A percentile compares a stretch with the other conserved stretches of the same genome.
These are phyloP conservation scores for Microplitis mediator DNA, from an alignment of 1,140 invertebrate genomes.

Conservation along the genomic window DNA sequence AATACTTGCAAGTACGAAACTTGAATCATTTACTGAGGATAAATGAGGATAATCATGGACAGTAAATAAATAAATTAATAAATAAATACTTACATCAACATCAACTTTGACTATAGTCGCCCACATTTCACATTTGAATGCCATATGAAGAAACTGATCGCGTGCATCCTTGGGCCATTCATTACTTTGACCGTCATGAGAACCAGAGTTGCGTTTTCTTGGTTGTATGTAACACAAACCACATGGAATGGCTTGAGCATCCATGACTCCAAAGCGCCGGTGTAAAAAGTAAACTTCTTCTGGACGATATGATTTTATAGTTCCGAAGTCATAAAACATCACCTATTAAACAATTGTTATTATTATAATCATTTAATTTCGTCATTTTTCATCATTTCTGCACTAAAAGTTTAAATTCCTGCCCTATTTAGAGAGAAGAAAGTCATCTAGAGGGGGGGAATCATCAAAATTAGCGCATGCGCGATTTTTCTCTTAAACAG, in stretches of 20 bases:
- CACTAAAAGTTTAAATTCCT: too few relatives aligned
- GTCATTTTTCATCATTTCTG: too few relatives aligned
- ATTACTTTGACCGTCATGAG: neutral
- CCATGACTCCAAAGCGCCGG: slow-evolving; percentile 43
- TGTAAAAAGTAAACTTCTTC: slow-evolving; percentile 47
- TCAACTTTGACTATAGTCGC: neutral
- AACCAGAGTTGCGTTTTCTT: too few relatives aligned
- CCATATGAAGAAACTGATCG: slow-evolving; percentile 32
- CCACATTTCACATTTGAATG: slow-evolving; percentile 2
- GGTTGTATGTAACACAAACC: slow-evolving; percentile 48
- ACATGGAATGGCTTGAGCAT: slow-evolving; percentile 55
- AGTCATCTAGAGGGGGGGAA: too few relatives aligned
- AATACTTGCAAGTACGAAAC: too few relatives aligned
- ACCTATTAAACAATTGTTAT: slow-evolving; percentile 37
- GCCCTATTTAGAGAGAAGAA: too few relatives aligned
- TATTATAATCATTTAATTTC: too few relatives aligned
- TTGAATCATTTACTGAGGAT: too few relatives aligned
- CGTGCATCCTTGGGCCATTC: slow-evolving; percentile 39
- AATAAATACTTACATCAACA: slow-evolving; percentile 16
- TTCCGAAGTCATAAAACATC: slow-evolving; percentile 57
- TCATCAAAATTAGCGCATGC: too few relatives aligned
- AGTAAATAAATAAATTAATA: neutral
- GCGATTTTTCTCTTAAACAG: too few relatives aligned
- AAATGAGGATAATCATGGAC: too few relatives aligned
- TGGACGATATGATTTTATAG: slow-evolving; percentile 42